A percentile compares a stretch with the other conserved stretches of the same genome.
These are phyloP conservation scores for Emydocephalus ijimae DNA, from an alignment of 2,113 vertebrate genomes.

Conservation along the genomic window DNA sequence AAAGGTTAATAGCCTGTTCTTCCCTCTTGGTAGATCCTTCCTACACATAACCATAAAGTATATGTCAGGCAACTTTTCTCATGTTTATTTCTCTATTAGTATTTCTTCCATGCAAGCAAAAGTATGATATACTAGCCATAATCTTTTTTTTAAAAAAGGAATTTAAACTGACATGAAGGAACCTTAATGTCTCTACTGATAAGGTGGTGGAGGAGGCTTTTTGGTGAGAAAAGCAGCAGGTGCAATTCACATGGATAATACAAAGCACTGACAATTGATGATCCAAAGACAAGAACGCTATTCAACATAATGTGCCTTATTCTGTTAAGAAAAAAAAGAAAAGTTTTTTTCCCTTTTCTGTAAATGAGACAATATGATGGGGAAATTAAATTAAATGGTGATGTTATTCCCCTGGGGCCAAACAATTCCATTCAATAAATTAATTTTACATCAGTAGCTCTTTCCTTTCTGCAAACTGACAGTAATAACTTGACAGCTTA, in stretches of 20 bases:
- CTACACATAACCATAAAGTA: not conserved
- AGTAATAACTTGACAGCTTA: slow-evolving; percentile 80
- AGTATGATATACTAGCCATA: not conserved
- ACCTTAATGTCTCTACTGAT: slow-evolving; percentile 21
- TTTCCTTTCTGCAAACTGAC: slow-evolving; percentile 75
- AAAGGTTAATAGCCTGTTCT: not conserved
- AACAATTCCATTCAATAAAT: slow-evolving; percentile 82
- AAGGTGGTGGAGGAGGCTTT: not conserved
- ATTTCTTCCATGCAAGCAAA: not conserved
- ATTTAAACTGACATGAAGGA: slow-evolving; percentile 7
- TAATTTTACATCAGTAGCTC: slow-evolving; percentile 80
- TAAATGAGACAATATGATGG: slow-evolving; percentile 80
- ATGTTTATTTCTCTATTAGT: not conserved
- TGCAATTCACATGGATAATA: slow-evolving; percentile 35
- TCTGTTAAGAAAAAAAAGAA: slow-evolving; percentile 70
- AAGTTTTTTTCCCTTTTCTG: slow-evolving; percentile 65
- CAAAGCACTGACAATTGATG: slow-evolving; percentile 60
- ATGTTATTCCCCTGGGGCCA: slow-evolving; percentile 78
- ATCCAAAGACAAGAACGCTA: slow-evolving; percentile 60
- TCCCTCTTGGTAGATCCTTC: not conserved
- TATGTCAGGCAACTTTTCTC: not conserved
- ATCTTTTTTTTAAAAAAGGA: slow-evolving; percentile 9
- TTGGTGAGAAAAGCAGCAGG: slow-evolving; percentile 33
- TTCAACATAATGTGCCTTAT: slow-evolving; percentile 60
- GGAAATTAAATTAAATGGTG: slow-evolving; percentile 81